These are phyloP conservation scores for Drosophila ambigua DNA, from an alignment of 1,140 invertebrate genomes.

Conservation along the genomic window DNA sequence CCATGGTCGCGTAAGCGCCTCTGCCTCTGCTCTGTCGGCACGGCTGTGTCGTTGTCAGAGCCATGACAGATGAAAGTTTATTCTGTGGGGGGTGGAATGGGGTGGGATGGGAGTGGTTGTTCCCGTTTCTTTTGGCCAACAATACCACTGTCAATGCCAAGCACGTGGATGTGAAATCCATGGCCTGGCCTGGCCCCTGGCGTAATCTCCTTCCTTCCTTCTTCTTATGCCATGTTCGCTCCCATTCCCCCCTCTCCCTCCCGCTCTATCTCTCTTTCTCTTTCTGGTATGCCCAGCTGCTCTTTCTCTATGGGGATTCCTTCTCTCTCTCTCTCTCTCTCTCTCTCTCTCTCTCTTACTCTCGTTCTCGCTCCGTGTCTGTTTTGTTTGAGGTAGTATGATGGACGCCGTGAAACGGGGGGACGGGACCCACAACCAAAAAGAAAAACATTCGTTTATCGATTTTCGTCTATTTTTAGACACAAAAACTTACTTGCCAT, in stretches of 20 bases:
- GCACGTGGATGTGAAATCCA: conserved; percentile 48
- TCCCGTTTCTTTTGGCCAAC: conserved; percentile 21
- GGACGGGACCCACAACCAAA: conserved; percentile 43
- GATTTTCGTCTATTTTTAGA: conserved; percentile 84
- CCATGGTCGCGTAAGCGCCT: conserved; percentile 59
- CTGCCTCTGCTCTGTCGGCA: conserved; percentile 34
- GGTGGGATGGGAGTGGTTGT: conserved; percentile 4
- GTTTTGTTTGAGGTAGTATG: conserved; percentile 31
- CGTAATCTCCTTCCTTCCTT: conserved; percentile 22
- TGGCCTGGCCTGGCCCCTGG: conserved; percentile 13
- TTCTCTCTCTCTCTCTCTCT: conserved; percentile 1
- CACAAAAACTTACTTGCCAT: conserved; percentile 72
- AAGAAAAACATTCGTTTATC: conserved; percentile 79
- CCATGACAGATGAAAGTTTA: conserved; percentile 29
- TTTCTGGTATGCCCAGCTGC: not conserved
- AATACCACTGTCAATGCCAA: conserved; percentile 69
- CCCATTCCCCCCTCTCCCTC: conserved; percentile 14
- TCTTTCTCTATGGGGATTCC: not conserved
- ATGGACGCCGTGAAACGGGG: not conserved
- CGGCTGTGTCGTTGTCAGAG: too few relatives aligned
- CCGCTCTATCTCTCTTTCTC: conserved; percentile 22
- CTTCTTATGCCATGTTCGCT: conserved; percentile 37
- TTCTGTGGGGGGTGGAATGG: not conserved
- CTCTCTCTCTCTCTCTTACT: conserved; percentile 1
- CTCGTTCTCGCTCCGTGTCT: conserved; percentile 24